Evolutionary conservation across 2,888 invertebrate genomes (phyloP), one percentile per base, ranked within the genome.

Genomic region (Drosophila sordidapex): DNA sequence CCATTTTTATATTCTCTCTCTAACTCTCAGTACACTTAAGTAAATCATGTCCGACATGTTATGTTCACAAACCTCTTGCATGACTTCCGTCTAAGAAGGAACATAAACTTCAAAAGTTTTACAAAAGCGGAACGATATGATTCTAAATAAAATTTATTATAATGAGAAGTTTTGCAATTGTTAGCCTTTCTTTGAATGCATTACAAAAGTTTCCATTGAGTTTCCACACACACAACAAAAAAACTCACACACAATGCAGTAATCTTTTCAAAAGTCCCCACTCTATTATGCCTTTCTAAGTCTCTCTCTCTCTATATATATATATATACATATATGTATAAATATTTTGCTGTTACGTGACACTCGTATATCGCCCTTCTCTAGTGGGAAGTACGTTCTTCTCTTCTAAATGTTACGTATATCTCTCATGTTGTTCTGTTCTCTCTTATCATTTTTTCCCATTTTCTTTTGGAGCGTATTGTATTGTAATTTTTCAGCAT

Each of bases 401-500:
- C 63, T 76, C 68, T 49, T 67, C 70, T 63, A 74, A 63, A 71
- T 83, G 70, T 82, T 63, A 36, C 35, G 64, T 67, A 31, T 27
- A 27, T 38, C 36, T 54, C 62, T 70, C 65, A 66, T 73, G 40
- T 57, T 66, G 53, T 62, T 69, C 48, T 48, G 15, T 64, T 70
- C 57, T 61, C n/a, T 66, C 52, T 68, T 79, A 46, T 46, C 13
- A 69, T 66, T 51, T 74, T 57, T 40, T 21, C 21, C 21, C 15
- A 43, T 51, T 70, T 61, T 18, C 35, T 65, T 74, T 79, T 85
- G 79, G 81, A 88, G 80, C 86, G 79, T 86, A 83, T 70, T 64
- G 72, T 79, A 73, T 79, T 76, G 74, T 77, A 83, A 79, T 84
- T 81, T 83, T 87, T 87, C 87, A 87, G 87, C 87, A 87, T 87